Evolutionary conservation across 2,113 vertebrate genomes (phyloP).

Genomic region (Neodon shergylaensis): DNA sequence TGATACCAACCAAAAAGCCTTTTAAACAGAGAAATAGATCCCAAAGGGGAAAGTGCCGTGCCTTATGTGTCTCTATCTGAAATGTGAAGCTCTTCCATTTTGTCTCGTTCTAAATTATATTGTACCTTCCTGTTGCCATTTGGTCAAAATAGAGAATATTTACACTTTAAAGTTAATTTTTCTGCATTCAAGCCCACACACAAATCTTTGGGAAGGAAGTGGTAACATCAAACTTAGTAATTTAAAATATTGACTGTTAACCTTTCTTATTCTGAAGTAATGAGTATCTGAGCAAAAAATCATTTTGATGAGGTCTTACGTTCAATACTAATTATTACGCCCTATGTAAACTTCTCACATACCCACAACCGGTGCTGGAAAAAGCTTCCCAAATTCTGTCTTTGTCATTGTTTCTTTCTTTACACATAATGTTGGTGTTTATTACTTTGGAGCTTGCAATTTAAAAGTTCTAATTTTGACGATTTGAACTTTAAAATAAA

Average conservation of each 20-base stretch:
- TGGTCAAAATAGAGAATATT: neutral
- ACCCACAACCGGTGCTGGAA: neutral
- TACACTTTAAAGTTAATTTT: neutral
- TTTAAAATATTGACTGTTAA: neutral
- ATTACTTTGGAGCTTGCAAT: neutral
- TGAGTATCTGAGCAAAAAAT: neutral
- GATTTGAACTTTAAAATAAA: neutral
- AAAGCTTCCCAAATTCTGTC: neutral
- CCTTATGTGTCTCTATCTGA: neutral
- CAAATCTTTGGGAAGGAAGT: neutral
- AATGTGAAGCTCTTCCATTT: neutral
- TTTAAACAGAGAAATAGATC: neutral
- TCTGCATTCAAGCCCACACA: neutral
- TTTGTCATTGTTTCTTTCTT: neutral
- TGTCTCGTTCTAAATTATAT: neutral
- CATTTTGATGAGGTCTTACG: neutral
- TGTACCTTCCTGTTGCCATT: neutral
- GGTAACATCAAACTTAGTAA: neutral
- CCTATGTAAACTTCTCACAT: neutral
- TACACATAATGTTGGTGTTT: neutral
- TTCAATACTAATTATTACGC: neutral
- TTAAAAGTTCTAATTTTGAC: neutral
- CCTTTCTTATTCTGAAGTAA: neutral
- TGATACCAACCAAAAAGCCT: neutral
- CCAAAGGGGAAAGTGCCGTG: neutral